Conservation (phyloP, 2,113 vertebrate species). For the Lynx canadensis region DNA sequence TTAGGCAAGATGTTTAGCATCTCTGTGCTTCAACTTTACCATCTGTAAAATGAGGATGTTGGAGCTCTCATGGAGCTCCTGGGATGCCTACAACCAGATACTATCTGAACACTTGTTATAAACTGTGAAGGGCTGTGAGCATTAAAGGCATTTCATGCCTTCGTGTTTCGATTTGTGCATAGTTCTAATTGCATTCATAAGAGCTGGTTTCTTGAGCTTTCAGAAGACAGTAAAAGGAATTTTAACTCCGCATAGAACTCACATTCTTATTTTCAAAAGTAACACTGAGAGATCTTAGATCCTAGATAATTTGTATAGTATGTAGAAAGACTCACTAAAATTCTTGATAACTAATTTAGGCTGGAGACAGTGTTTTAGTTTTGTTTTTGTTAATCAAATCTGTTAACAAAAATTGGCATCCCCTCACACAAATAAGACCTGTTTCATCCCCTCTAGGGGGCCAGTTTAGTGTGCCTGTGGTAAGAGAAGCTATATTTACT, state of each 20-base stretch:
- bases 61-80: not conserved
- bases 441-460: not conserved
- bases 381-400: constrained; percentile 40
- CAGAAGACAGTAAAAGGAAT: not conserved
- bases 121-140: not conserved
- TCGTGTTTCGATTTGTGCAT: constrained; percentile 42
- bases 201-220: not conserved
- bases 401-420: not conserved
- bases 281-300: constrained; percentile 3
- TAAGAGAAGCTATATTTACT: constrained; percentile 11
- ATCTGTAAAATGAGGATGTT: constrained; percentile 52
- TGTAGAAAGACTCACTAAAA: not conserved
- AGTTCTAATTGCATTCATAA: not conserved
- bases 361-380: constrained; percentile 14
- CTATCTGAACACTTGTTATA: not conserved
- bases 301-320: constrained; percentile 39
- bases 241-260: not conserved
- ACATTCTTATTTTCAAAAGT: constrained; percentile 60
- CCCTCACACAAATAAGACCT: not conserved
- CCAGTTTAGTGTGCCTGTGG: not conserved
- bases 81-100: constrained; percentile 33
- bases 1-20: constrained; percentile 53
- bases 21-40: constrained; percentile 51
- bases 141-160: constrained; percentile 21
- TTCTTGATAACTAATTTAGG: constrained; percentile 20